phyloP scores from a whole-genome alignment of 2,888 invertebrate species.

The Kryphioiulus occultus region DNA sequence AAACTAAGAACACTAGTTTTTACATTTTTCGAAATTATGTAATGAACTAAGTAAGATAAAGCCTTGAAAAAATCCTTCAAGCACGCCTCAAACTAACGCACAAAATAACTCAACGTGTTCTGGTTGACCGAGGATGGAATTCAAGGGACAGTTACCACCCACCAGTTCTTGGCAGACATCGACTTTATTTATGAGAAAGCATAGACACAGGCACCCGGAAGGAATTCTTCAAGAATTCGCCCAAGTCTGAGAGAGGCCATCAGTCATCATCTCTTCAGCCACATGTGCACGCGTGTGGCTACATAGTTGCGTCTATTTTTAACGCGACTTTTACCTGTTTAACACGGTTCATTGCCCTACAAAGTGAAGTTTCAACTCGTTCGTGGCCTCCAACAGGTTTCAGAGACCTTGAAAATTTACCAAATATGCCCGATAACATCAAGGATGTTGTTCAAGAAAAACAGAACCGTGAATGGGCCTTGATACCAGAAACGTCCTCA shows the following conservation, averaged over 20 bases:
- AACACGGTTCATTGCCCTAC: conserved; percentile 31
- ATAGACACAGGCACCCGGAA: neutral
- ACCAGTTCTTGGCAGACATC: neutral
- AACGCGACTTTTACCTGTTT: neutral
- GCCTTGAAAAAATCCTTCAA: too few relatives aligned
- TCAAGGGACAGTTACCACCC: neutral
- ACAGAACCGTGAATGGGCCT: neutral
- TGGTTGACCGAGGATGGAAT: neutral
- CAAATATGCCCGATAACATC: neutral
- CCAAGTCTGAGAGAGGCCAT: neutral
- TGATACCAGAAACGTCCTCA: neutral
- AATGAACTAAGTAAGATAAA: too few relatives aligned
- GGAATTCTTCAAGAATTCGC: neutral
- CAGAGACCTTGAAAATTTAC: neutral
- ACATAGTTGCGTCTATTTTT: conserved; percentile 10
- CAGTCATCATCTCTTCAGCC: neutral
- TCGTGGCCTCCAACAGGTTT: conserved; percentile 25
- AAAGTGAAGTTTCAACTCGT: neutral
- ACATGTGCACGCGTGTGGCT: neutral
- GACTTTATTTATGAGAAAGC: neutral
- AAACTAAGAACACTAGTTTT: too few relatives aligned
- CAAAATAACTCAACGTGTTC: too few relatives aligned
- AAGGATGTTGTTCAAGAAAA: neutral
- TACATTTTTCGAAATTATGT: too few relatives aligned
- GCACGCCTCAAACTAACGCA: too few relatives aligned